Evolutionary conservation across 2,113 vertebrate genomes (phyloP), one percentile per base, ranked within the genome.

Genomic region (Orientallactaga bullata): DNA sequence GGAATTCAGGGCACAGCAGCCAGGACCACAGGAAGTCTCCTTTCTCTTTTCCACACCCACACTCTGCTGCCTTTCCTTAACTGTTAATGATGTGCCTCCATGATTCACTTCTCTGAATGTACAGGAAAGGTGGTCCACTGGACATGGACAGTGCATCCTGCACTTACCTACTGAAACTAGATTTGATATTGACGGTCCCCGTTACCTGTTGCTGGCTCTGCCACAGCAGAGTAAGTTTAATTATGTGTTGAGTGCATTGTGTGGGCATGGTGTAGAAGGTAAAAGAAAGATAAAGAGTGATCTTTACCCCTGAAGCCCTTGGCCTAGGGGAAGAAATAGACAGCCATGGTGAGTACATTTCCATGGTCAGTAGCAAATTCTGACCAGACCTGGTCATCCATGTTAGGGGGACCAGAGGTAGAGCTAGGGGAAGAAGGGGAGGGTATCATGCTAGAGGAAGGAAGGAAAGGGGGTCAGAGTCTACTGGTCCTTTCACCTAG

Each of bases 121-220:
- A 1, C 55, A 23, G 0, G 7, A 68, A n/a, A 26, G 5, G 3
- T 2, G 28, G 28, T 3, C 42, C n/a, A 10, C 3, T 7, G 26
- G 18, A 1, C 5, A 16, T 20, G 66, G 10, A 23, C 69, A 26
- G 18, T 11, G 20, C 6, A 16, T 7, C 35, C 21, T 5, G 16
- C 10, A 15, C 32, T 13, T 5, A 5, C 26, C n/a, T 7, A 24
- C 3, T 37, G 66, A 47, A 47, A 47, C 8, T 47, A 5, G 42
- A 47, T 47, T 8, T 47, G 42, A 47, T 47, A 47, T 47, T 47
- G 42, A 47, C 42, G 8, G 42, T 8, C 42, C 42, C 42, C 8
- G 42, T 47, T 5, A 47, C 42, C 95, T 78, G 35, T 39, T 23
- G 20, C 23, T 4, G 3, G 4, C 35, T 66, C 39, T 74, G 84